phyloP scores from a whole-genome alignment of 2,113 vertebrate species.

The Sinocyclocheilus anophthalmus region DNA sequence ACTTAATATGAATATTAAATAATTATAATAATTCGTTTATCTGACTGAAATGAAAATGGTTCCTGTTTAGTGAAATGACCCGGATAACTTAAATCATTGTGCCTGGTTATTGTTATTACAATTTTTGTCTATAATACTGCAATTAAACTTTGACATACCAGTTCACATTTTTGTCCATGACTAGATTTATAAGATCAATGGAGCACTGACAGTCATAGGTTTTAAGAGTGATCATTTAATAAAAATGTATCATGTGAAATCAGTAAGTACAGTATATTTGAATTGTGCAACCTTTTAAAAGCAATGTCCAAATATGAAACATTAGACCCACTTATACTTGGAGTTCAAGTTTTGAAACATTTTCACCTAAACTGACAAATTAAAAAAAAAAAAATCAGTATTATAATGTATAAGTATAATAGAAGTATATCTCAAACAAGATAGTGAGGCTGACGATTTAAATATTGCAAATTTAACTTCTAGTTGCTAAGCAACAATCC shows the following conservation, averaged over 20 bases:
- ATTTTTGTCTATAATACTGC: neutral
- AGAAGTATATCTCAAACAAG: neutral
- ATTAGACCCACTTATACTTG: neutral
- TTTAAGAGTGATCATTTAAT: no score
- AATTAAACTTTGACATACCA: neutral
- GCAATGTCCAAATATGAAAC: neutral
- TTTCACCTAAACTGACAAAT: neutral
- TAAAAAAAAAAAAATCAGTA: no score
- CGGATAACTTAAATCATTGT: neutral
- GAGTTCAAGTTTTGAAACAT: neutral
- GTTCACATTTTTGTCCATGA: neutral
- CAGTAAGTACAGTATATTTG: neutral
- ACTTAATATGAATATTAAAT: no score
- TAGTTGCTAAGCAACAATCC: conserved; percentile 29
- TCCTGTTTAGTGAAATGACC: neutral
- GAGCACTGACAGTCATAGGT: neutral
- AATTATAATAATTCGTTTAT: no score
- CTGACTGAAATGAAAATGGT: neutral
- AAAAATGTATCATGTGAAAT: neutral
- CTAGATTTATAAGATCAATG: neutral
- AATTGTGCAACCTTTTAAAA: neutral
- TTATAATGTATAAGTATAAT: no score
- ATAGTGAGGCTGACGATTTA: neutral
- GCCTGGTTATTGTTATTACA: neutral
- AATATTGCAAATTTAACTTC: neutral